phyloP scores from a whole-genome alignment of 2,797 vertebrate species.

The Tamandua tetradactyla region DNA sequence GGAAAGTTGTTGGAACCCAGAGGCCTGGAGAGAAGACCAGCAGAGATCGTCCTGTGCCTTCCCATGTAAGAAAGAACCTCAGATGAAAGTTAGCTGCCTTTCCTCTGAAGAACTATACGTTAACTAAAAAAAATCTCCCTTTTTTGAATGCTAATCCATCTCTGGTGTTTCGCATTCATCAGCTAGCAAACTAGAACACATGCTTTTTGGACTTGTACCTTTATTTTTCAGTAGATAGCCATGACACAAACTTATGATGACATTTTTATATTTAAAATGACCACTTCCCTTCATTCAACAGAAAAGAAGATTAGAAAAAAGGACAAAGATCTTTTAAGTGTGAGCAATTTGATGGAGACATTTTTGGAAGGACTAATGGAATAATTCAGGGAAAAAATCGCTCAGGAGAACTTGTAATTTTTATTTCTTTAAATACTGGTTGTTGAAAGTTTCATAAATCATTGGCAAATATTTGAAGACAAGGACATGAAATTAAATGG shows the following conservation, averaged over 20 bases:
- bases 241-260: background rate
- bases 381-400: background rate
- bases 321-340: background rate
- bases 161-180: no score
- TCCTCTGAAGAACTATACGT: no score
- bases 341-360: background rate
- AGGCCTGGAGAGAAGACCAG: no score
- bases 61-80: no score
- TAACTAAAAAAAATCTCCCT: no score
- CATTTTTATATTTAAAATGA: background rate
- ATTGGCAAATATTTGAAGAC: constrained; percentile 49
- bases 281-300: background rate
- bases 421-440: constrained; percentile 49
- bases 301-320: background rate
- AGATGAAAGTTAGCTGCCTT: no score
- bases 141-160: no score
- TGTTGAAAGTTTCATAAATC: constrained; percentile 33
- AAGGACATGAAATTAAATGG: constrained; percentile 7
- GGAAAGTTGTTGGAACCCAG: no score
- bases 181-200: no score
- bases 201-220: background rate
- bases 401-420: background rate
- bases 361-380: background rate
- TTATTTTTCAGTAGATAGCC: background rate
- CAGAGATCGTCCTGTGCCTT: no score